A percentile compares a stretch with the other conserved stretches of the same genome.
phyloP scores from a whole-genome alignment of 2,888 invertebrate species.

The Sphaerophoria rueppellii region DNA sequence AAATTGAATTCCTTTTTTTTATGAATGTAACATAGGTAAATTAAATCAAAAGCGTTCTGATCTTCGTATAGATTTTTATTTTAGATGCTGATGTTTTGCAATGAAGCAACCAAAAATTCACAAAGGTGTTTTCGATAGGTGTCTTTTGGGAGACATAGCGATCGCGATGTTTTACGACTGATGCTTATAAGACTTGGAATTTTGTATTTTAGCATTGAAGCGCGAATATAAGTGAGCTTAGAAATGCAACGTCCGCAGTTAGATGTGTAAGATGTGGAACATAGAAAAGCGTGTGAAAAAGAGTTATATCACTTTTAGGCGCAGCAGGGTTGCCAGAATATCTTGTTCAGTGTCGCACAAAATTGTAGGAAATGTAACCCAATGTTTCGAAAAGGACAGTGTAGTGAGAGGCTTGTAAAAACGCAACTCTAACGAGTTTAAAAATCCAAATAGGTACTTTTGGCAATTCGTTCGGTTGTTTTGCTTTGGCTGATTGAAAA shows the following conservation, averaged over 20 bases:
- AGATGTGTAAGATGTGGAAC: slow-evolving; percentile 39
- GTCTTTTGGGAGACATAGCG: no score
- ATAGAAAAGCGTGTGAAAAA: slow-evolving; percentile 64
- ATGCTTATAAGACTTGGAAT: slow-evolving; percentile 10
- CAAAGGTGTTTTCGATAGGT: no score
- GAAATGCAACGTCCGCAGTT: slow-evolving; percentile 35
- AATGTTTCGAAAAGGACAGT: neutral
- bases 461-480: no score
- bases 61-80: no score
- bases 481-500: no score
- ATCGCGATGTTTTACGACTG: no score
- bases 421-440: no score
- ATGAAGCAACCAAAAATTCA: no score
- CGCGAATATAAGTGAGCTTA: slow-evolving; percentile 44
- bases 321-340: neutral
- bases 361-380: neutral
- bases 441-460: no score
- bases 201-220: slow-evolving; percentile 51
- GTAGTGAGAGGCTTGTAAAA: no score
- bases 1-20: slow-evolving; percentile 38
- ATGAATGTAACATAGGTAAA: neutral
- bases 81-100: no score
- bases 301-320: slow-evolving; percentile 55
- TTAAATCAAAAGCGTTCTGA: slow-evolving; percentile 13
- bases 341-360: no score